These are phyloP conservation scores for Prunella himalayana DNA, from an alignment of 2,113 vertebrate genomes.

Conservation along the genomic window DNA sequence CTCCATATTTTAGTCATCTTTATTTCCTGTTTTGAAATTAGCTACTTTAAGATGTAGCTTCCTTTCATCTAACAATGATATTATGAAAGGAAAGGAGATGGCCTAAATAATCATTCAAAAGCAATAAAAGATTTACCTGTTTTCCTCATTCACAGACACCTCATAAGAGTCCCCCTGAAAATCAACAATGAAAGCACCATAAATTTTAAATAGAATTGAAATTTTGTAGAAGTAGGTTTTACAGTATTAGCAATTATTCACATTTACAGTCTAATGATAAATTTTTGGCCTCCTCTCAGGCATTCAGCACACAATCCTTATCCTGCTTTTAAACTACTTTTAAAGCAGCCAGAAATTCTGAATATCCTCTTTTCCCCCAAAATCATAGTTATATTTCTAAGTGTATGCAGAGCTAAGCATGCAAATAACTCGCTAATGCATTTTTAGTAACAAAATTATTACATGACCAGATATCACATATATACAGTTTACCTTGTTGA, in stretches of 20 bases:
- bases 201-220: neutral
- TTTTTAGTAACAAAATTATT: neutral
- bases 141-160: constrained; percentile 23
- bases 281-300: neutral
- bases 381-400: neutral
- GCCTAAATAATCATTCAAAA: neutral
- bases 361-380: neutral
- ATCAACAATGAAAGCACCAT: neutral
- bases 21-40: neutral
- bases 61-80: neutral
- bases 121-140: constrained; percentile 8
- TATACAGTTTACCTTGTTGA: neutral
- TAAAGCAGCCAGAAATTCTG: neutral
- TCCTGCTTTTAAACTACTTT: neutral
- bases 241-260: neutral
- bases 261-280: neutral
- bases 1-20: neutral
- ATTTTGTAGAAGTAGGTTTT: neutral
- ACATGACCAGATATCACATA: neutral
- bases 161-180: constrained; percentile 38
- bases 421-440: neutral
- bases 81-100: neutral
- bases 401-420: neutral
- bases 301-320: neutral
- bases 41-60: neutral